Evolutionary conservation across 2,888 invertebrate species (phyloP).

Genomic region (Nymphalis urticae): DNA sequence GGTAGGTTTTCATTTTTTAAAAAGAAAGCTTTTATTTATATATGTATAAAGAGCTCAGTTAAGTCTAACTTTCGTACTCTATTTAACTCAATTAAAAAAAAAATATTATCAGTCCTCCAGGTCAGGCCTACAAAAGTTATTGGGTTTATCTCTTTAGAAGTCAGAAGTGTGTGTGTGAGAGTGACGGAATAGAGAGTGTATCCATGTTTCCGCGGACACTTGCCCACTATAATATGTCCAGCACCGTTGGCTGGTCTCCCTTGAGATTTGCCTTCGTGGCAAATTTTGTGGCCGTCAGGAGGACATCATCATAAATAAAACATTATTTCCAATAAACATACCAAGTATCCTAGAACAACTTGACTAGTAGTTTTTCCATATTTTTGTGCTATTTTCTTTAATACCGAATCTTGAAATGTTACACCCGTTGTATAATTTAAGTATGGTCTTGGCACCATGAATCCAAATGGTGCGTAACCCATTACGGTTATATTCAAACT

Average conservation of each 20-base stretch:
- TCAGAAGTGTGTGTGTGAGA: too few relatives aligned
- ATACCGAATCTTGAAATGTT: slow-evolving; percentile 27
- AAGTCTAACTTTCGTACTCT: too few relatives aligned
- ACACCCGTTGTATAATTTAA: slow-evolving; percentile 2
- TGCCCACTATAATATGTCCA: background rate
- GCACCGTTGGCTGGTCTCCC: too few relatives aligned
- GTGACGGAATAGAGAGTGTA: too few relatives aligned
- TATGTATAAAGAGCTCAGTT: background rate
- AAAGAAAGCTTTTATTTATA: background rate
- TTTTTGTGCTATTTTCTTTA: slow-evolving; percentile 10
- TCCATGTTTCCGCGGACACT: background rate
- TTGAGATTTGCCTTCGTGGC: too few relatives aligned
- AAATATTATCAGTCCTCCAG: too few relatives aligned
- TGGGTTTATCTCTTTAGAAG: too few relatives aligned
- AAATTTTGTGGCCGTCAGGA: too few relatives aligned
- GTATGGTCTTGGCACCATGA: slow-evolving; percentile 6
- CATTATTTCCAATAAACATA: slow-evolving; percentile 50
- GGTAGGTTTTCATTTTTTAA: too few relatives aligned
- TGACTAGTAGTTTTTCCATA: slow-evolving; percentile 16
- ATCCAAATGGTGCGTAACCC: background rate
- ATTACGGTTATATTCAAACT: background rate
- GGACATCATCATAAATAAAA: background rate
- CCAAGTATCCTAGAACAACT: slow-evolving; percentile 81
- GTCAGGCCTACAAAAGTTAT: too few relatives aligned
- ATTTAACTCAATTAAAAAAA: too few relatives aligned